Percentiles rank a stretch among this genome's conserved stretches.
These are phyloP conservation scores for Belgica antarctica DNA, from an alignment of 2,888 invertebrate species.

Conservation along the genomic window DNA sequence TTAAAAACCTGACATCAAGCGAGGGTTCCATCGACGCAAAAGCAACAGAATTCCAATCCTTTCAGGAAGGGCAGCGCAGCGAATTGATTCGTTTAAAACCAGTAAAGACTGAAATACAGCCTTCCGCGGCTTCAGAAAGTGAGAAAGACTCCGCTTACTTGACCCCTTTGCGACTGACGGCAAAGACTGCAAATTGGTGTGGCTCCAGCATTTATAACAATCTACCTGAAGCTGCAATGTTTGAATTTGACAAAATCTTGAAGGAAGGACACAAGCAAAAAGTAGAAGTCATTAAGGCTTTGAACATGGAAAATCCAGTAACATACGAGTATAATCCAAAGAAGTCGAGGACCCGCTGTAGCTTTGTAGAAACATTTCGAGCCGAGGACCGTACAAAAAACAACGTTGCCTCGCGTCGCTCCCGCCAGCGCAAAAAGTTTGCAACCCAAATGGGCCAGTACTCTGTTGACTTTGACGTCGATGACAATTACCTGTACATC, in stretches of 20 bases:
- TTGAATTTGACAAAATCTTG: conserved; percentile 7
- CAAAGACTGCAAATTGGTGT: not conserved
- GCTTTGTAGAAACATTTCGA: not conserved
- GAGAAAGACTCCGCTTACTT: too few species aligned
- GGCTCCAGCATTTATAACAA: conserved; percentile 17
- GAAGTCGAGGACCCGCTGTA: conserved; percentile 1
- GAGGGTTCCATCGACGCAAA: too few species aligned
- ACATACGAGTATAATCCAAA: conserved; percentile 33
- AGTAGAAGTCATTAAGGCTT: not conserved
- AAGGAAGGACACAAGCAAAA: conserved; percentile 21
- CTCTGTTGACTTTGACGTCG: conserved; percentile 23
- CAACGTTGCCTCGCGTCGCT: conserved; percentile 20
- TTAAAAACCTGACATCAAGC: too few species aligned
- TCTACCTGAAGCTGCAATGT: conserved; percentile 5
- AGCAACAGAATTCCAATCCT: too few species aligned
- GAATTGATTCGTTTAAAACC: too few species aligned
- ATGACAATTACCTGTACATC: conserved; percentile 17
- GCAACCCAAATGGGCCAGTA: not conserved
- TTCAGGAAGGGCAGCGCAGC: too few species aligned
- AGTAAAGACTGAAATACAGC: too few species aligned
- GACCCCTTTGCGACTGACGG: too few species aligned
- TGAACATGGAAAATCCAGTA: not conserved
- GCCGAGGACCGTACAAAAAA: conserved; percentile 29
- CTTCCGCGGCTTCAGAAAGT: too few species aligned
- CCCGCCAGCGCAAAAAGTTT: conserved; percentile 36